phyloP scores from a whole-genome alignment of 2,797 vertebrate species.

The Columba guinea region DNA sequence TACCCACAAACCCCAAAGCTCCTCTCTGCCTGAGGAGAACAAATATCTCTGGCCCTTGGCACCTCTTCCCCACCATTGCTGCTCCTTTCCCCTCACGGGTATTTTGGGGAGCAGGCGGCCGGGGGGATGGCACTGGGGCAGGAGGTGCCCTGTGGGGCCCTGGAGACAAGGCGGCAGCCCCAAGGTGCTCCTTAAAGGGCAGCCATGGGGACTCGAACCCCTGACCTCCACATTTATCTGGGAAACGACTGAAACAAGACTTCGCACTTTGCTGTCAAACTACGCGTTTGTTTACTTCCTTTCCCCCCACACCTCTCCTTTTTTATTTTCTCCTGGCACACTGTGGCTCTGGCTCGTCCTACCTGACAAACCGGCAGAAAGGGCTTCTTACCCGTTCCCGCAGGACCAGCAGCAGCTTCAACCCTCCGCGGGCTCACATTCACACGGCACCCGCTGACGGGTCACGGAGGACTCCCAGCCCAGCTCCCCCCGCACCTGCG shows the following conservation, averaged over 20 bases:
- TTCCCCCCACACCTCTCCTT: too few relatives aligned
- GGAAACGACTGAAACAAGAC: fast-evolving
- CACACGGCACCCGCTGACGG: fast-evolving
- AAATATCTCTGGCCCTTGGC: background rate
- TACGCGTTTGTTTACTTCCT: fast-evolving
- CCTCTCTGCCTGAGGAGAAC: fast-evolving
- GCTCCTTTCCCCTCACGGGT: fast-evolving
- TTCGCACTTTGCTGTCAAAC: background rate
- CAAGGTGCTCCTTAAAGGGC: fast-evolving
- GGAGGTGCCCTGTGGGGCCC: background rate
- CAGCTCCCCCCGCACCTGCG: background rate
- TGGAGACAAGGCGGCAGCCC: too few relatives aligned
- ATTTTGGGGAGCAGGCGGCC: fast-evolving
- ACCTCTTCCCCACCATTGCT: fast-evolving
- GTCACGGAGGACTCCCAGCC: too few relatives aligned
- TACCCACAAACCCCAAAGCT: fast-evolving
- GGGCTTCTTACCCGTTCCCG: background rate
- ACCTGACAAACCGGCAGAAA: too few relatives aligned
- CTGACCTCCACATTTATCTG: fast-evolving
- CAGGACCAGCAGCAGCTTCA: background rate
- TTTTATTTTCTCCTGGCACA: fast-evolving
- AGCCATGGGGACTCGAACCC: background rate
- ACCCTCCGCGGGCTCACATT: background rate
- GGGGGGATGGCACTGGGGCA: fast-evolving
- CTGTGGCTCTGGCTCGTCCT: fast-evolving